Evolutionary conservation across 2,113 vertebrate genomes (phyloP).

Genomic region (Pelecanoides urinatrix): DNA sequence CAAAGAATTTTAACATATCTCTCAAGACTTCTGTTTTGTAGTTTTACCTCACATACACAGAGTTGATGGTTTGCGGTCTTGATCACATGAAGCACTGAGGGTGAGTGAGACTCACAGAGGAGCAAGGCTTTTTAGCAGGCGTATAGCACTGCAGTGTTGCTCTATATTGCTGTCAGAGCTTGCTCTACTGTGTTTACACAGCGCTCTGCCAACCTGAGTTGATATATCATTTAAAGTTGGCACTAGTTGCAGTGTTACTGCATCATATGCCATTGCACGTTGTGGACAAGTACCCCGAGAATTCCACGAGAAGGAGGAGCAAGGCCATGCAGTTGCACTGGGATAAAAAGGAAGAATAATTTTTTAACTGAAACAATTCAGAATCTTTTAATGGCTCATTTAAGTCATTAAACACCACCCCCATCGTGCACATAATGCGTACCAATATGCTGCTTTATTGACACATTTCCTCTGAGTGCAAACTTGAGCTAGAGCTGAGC

Average conservation of each 20-base stretch:
- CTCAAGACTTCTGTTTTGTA: neutral
- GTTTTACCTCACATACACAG: neutral
- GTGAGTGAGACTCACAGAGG: neutral
- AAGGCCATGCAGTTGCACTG: neutral
- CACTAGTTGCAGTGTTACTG: neutral
- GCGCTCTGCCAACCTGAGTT: neutral
- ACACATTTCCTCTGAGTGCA: neutral
- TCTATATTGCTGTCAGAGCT: neutral
- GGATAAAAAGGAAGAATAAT: neutral
- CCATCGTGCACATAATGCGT: neutral
- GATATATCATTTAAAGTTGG: neutral
- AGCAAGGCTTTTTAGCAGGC: neutral
- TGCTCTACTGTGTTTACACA: neutral
- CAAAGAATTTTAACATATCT: neutral
- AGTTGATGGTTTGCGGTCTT: neutral
- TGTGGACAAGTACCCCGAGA: neutral
- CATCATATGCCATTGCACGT: neutral
- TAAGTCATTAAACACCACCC: neutral
- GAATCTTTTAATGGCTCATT: neutral
- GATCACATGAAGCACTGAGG: neutral
- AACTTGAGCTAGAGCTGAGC: neutral
- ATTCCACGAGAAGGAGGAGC: neutral
- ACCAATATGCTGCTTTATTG: neutral
- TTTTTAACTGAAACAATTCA: neutral
- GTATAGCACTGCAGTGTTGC: neutral